Conservation (phyloP, 1,140 invertebrate species). For the Drosophila watanabei region DNA sequence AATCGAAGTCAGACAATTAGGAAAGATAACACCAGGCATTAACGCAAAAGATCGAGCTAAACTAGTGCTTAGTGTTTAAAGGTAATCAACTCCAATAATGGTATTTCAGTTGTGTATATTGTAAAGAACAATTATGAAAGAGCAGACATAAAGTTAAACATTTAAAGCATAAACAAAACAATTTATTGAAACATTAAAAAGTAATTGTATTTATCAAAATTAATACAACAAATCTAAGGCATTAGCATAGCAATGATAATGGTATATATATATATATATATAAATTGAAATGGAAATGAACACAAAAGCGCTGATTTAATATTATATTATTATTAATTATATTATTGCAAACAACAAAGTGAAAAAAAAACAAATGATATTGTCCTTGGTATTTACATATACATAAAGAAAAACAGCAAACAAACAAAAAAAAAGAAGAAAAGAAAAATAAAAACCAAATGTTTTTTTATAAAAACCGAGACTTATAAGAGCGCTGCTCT, state of each 20-base stretch:
- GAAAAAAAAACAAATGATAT: conserved; percentile 82
- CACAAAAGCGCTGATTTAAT: conserved; percentile 80
- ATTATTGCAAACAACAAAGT: conserved; percentile 77
- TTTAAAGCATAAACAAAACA: conserved; percentile 65
- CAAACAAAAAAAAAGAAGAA: conserved; percentile 30
- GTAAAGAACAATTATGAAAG: conserved; percentile 70
- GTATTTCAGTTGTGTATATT: conserved; percentile 80
- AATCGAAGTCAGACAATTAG: conserved; percentile 49
- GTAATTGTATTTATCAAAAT: conserved; percentile 83
- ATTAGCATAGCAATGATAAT: conserved; percentile 81
- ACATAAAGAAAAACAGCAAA: conserved; percentile 68
- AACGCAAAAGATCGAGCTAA: conserved; percentile 82
- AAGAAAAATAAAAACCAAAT: conserved; percentile 74
- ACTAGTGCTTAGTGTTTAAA: conserved; percentile 74
- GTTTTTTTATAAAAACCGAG: conserved; percentile 73
- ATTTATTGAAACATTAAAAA: conserved; percentile 81
- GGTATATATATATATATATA: conserved; percentile 43
- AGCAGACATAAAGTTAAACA: conserved; percentile 81
- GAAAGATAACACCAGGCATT: conserved; percentile 71
- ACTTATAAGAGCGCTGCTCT: conserved; percentile 22
- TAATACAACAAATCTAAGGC: conserved; percentile 69
- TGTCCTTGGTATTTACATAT: conserved; percentile 85
- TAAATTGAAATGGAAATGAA: conserved; percentile 54
- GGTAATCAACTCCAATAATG: conserved; percentile 37
- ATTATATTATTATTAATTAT: conserved; percentile 81